A percentile compares a stretch with the other conserved stretches of the same genome.
Evolutionary conservation across 2,797 vertebrate species (phyloP).

Genomic region (Alfaro cultratus): DNA sequence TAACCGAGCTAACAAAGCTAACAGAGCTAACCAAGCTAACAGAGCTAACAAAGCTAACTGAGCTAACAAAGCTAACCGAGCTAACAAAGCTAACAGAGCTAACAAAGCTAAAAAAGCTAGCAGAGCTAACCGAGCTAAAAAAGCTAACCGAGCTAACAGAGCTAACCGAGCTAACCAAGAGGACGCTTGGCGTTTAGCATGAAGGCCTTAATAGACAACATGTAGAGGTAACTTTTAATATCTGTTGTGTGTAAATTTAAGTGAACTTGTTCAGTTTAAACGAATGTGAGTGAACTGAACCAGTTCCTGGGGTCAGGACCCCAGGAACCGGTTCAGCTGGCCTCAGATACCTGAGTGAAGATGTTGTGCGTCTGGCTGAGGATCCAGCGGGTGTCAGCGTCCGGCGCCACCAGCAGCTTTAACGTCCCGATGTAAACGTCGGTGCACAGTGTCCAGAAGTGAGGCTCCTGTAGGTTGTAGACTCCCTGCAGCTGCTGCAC

Average conservation of each 20-base stretch:
- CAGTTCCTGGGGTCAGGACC: not conserved
- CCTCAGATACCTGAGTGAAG: constrained; percentile 91
- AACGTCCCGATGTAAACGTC: constrained; percentile 95
- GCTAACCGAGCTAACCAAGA: too few relatives aligned
- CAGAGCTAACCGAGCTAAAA: too few relatives aligned
- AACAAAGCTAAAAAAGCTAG: too few relatives aligned
- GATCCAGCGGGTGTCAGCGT: constrained; percentile 96
- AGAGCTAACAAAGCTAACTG: too few relatives aligned
- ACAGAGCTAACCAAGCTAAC: too few relatives aligned
- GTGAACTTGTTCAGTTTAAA: not conserved
- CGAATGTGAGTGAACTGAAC: not conserved
- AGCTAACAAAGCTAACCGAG: too few relatives aligned
- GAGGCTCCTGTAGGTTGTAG: constrained; percentile 94
- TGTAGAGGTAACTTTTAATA: not conserved
- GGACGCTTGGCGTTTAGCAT: not conserved
- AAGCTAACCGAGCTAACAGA: too few relatives aligned
- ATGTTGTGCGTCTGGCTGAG: constrained; percentile 97
- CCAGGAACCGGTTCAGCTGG: not conserved
- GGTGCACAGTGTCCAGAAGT: constrained; percentile 97
- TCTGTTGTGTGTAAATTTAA: not conserved
- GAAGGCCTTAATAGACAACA: not conserved
- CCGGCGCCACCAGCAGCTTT: constrained; percentile 92
- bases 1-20: too few relatives aligned
- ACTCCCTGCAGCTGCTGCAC: constrained; percentile 97
- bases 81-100: too few relatives aligned